phyloP scores from a whole-genome alignment of 1,140 invertebrate genomes.

The Drosophila kepulauana region DNA sequence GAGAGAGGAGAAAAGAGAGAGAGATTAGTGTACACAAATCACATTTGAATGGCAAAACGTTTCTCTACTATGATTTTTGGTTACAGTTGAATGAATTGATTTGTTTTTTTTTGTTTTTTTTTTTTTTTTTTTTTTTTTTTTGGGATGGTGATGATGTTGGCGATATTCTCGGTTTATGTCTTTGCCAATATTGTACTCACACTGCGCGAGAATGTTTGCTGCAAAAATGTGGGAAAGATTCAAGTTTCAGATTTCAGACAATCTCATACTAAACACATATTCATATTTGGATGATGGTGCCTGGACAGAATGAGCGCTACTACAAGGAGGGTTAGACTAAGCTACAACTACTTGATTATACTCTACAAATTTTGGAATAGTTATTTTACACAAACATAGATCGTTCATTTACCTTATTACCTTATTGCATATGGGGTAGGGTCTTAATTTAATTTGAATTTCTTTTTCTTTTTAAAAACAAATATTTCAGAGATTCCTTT shows the following conservation, averaged over 20 bases:
- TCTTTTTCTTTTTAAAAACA: no score
- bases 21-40: no score
- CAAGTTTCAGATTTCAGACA: constrained; percentile 35
- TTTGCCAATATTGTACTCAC: constrained; percentile 60
- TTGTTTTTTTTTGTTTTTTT: not conserved
- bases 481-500: no score
- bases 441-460: no score
- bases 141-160: constrained; percentile 4
- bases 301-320: constrained; percentile 1
- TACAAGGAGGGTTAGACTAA: not conserved
- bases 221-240: constrained; percentile 70
- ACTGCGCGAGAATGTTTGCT: constrained; percentile 79
- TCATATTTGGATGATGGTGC: not conserved
- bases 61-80: no score
- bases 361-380: not conserved
- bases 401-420: no score
- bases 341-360: not conserved
- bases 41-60: no score
- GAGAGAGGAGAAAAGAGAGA: no score
- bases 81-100: no score
- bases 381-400: no score
- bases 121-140: not conserved
- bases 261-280: not conserved
- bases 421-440: no score
- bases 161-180: not conserved